Evolutionary conservation across 2,797 vertebrate species (phyloP).

Genomic region (Lutjanus campechanus): DNA sequence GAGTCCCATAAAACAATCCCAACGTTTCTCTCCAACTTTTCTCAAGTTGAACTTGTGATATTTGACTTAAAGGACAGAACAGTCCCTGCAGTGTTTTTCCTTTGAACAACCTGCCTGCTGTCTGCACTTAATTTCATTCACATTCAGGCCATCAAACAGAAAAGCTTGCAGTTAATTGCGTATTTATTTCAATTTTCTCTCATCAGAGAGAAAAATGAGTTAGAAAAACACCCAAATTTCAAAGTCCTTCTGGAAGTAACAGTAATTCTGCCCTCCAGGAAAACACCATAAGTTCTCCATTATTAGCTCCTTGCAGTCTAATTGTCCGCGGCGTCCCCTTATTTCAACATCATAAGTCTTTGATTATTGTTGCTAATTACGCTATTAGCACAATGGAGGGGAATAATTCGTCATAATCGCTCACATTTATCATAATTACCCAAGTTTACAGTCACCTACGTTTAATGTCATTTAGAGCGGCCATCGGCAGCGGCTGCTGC

Average conservation of each 20-base stretch:
- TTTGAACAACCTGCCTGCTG: background rate
- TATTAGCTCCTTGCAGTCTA: conserved; percentile 66
- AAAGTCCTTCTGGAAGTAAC: conserved; percentile 48
- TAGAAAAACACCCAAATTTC: conserved; percentile 39
- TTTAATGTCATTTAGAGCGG: conserved; percentile 66
- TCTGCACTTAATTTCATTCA: conserved; percentile 2
- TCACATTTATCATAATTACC: conserved; percentile 80
- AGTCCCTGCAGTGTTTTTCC: background rate
- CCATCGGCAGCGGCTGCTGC: conserved; percentile 36
- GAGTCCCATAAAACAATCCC: background rate
- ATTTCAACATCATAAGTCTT: conserved; percentile 78
- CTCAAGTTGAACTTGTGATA: background rate
- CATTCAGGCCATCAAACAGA: conserved; percentile 20
- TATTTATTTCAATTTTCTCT: conserved; percentile 65
- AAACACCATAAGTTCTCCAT: conserved; percentile 64
- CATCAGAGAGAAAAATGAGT: conserved; percentile 52
- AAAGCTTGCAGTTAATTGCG: conserved; percentile 29
- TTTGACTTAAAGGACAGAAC: background rate
- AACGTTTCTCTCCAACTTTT: background rate
- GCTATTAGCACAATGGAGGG: conserved; percentile 74
- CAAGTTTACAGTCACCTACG: conserved; percentile 78
- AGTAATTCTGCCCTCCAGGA: conserved; percentile 51
- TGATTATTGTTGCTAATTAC: conserved; percentile 82
- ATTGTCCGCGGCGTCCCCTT: conserved; percentile 73
- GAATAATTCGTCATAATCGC: conserved; percentile 75